Evolutionary conservation across 2,113 vertebrate genomes (phyloP).

Genomic region (Syrrhaptes paradoxus): DNA sequence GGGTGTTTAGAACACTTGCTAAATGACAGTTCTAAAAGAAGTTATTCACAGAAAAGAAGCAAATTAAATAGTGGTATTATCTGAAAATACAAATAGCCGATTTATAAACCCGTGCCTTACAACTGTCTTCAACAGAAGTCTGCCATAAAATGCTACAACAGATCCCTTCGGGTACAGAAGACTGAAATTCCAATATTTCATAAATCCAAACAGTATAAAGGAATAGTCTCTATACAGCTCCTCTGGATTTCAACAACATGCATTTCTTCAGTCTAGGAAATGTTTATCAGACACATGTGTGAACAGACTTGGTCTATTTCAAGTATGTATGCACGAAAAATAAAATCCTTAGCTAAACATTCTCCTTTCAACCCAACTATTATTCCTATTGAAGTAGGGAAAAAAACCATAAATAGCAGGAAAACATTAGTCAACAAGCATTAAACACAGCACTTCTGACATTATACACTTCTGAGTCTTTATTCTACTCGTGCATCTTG

Average conservation of each 20-base stretch:
- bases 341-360: neutral
- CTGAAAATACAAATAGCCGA: neutral
- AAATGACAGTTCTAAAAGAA: neutral
- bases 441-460: neutral
- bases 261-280: neutral
- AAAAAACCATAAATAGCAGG: no score
- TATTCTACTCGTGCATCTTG: neutral
- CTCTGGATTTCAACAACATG: neutral
- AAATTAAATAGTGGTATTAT: neutral
- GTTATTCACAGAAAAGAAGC: neutral
- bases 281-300: neutral
- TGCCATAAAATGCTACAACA: neutral
- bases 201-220: neutral
- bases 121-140: neutral
- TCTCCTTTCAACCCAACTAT: neutral
- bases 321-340: accelerated
- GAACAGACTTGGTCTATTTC: neutral
- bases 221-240: neutral
- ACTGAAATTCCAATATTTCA: neutral
- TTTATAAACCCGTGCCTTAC: neutral
- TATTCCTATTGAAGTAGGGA: neutral
- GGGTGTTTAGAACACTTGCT: neutral
- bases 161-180: neutral
- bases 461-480: neutral
- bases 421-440: neutral